These are phyloP conservation scores for Myanophis thanlyinensis DNA, from an alignment of 2,113 vertebrate genomes.

Conservation along the genomic window DNA sequence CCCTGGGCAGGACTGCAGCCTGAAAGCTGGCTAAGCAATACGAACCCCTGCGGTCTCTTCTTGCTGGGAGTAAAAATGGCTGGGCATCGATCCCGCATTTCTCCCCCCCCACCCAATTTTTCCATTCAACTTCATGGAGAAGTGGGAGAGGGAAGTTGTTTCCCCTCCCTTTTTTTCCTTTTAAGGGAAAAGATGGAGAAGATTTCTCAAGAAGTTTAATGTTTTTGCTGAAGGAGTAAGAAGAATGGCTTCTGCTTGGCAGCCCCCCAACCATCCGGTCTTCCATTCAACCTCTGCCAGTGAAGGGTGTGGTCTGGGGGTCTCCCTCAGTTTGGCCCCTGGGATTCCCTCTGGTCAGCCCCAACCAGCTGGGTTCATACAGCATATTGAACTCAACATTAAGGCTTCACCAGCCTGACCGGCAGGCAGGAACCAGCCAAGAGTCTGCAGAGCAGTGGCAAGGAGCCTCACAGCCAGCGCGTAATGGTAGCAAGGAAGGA, in stretches of 20 bases:
- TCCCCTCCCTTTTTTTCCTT: not conserved
- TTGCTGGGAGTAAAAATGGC: not conserved
- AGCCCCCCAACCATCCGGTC: not conserved
- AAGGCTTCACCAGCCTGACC: not conserved
- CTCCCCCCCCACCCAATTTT: not conserved
- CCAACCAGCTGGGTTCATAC: not conserved
- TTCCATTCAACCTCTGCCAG: not conserved
- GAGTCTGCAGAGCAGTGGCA: not conserved
- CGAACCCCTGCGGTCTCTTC: accelerated
- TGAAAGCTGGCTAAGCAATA: not conserved
- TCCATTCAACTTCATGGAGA: not conserved
- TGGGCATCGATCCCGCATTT: not conserved
- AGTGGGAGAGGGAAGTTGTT: not conserved
- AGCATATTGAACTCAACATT: not conserved
- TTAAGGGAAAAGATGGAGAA: not conserved
- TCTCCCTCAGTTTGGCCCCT: not conserved
- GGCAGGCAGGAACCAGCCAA: not conserved
- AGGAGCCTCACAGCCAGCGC: not conserved
- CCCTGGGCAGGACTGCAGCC: too few species aligned
- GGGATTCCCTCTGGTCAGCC: not conserved
- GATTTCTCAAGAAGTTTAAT: not conserved
- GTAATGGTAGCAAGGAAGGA: not conserved
- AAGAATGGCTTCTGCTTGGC: not conserved
- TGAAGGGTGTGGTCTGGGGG: not conserved
- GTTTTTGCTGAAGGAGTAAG: not conserved